Percentiles rank a stretch among this genome's conserved stretches.
phyloP scores from a whole-genome alignment of 2,888 invertebrate genomes.

The Apoda limacodes region DNA sequence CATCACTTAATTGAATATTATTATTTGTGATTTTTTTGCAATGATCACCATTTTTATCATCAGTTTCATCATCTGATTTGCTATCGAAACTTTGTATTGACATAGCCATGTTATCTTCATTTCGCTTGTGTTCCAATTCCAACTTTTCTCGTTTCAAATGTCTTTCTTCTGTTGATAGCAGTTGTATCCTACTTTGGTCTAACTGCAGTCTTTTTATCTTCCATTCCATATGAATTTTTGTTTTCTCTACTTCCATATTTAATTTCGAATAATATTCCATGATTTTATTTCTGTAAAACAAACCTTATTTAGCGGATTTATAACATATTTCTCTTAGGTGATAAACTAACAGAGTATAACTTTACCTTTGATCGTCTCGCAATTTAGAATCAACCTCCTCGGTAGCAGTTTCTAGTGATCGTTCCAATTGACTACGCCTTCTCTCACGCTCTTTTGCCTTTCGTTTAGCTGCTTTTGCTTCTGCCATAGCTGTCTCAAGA shows the following conservation, averaged over 20 bases:
- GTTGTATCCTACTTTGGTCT: constrained; percentile 53
- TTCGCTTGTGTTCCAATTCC: constrained; percentile 50
- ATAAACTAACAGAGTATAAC: constrained; percentile 1
- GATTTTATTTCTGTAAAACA: constrained; percentile 63
- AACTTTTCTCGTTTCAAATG: constrained; percentile 68
- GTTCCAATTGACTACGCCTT: constrained; percentile 31
- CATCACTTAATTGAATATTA: too few species aligned
- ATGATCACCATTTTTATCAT: constrained; percentile 21
- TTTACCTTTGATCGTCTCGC: constrained; percentile 47
- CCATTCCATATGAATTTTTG: constrained; percentile 68
- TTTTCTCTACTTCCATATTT: constrained; percentile 69
- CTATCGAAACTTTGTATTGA: constrained; percentile 39
- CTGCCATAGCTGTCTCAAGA: constrained; percentile 57
- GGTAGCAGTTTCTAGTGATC: constrained; percentile 34
- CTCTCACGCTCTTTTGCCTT: constrained; percentile 39
- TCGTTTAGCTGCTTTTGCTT: constrained; percentile 48
- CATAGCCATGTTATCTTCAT: constrained; percentile 48
- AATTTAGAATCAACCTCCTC: constrained; percentile 52
- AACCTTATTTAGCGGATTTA: neutral
- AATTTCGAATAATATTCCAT: constrained; percentile 75
- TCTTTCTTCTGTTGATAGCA: constrained; percentile 60
- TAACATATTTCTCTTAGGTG: too few species aligned
- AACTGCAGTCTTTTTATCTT: constrained; percentile 60
- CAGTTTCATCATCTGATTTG: constrained; percentile 29
- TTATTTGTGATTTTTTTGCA: constrained; percentile 16